A percentile compares a stretch with the other conserved stretches of the same genome.
phyloP scores from a whole-genome alignment of 2,888 invertebrate genomes.

The Lycocerus yunnanus region DNA sequence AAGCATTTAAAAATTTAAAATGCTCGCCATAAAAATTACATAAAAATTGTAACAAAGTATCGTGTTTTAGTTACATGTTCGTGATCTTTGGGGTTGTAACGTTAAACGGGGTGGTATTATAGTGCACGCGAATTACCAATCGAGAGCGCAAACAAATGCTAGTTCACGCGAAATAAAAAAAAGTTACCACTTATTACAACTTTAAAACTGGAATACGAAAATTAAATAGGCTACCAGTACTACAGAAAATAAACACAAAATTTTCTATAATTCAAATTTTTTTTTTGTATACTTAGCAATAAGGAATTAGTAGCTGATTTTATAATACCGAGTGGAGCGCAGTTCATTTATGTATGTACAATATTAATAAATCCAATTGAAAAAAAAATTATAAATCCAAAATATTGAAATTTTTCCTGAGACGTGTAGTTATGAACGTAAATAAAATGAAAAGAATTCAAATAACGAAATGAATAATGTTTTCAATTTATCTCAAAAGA shows the following conservation, averaged over 20 bases:
- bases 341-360: too few species aligned
- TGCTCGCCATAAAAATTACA: slow-evolving; percentile 30
- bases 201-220: slow-evolving; percentile 49
- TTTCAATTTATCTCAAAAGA: too few species aligned
- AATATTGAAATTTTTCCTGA: too few species aligned
- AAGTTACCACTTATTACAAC: slow-evolving; percentile 53
- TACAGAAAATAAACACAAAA: not conserved
- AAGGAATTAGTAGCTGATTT: too few species aligned
- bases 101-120: slow-evolving; percentile 56
- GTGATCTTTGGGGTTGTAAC: slow-evolving; percentile 54
- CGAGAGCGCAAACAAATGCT: slow-evolving; percentile 58
- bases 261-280: not conserved
- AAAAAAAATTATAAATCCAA: too few species aligned
- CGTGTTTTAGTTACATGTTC: slow-evolving; percentile 52
- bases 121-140: slow-evolving; percentile 57
- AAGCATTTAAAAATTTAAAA: slow-evolving; percentile 19
- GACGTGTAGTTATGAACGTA: too few species aligned
- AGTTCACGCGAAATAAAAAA: slow-evolving; percentile 55
- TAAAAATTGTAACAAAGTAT: slow-evolving; percentile 43
- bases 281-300: too few species aligned
- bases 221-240: slow-evolving; percentile 43
- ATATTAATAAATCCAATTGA: too few species aligned
- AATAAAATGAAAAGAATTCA: too few species aligned
- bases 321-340: too few species aligned
- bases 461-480: too few species aligned